phyloP scores from a whole-genome alignment of 2,797 vertebrate species.

The Centropyge bicolor region DNA sequence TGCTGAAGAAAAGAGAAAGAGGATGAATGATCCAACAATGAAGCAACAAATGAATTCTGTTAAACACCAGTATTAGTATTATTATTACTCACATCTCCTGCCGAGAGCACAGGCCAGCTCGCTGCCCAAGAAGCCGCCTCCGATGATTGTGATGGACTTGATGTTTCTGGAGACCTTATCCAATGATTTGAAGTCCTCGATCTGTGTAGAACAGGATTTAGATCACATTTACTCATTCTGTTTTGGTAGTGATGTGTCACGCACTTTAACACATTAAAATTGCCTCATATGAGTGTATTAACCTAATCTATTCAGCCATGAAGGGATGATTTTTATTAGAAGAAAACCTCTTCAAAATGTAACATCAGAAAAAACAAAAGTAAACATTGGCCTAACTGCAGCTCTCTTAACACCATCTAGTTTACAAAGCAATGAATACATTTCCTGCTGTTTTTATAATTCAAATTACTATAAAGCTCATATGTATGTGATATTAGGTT shows the following conservation, averaged over 20 bases:
- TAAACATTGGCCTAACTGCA: too few relatives aligned
- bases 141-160: slow-evolving; percentile 93
- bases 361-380: background rate
- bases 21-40: background rate
- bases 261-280: background rate
- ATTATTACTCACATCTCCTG: slow-evolving; percentile 88
- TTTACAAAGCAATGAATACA: background rate
- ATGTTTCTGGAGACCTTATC: slow-evolving; percentile 92
- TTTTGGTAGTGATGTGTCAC: background rate
- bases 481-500: background rate
- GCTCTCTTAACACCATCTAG: background rate
- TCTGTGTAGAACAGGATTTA: slow-evolving; percentile 78
- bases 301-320: background rate
- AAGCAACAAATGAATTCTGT: background rate
- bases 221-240: background rate
- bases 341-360: background rate
- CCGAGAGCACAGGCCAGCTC: slow-evolving; percentile 97
- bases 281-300: background rate
- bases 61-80: background rate
- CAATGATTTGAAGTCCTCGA: slow-evolving; percentile 93
- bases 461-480: background rate
- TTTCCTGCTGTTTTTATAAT: background rate
- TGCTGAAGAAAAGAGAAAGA: slow-evolving; percentile 77
- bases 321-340: background rate
- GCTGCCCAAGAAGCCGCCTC: slow-evolving; percentile 96